phyloP scores from a whole-genome alignment of 2,888 invertebrate genomes.

The Cryptophagus acutangulus region DNA sequence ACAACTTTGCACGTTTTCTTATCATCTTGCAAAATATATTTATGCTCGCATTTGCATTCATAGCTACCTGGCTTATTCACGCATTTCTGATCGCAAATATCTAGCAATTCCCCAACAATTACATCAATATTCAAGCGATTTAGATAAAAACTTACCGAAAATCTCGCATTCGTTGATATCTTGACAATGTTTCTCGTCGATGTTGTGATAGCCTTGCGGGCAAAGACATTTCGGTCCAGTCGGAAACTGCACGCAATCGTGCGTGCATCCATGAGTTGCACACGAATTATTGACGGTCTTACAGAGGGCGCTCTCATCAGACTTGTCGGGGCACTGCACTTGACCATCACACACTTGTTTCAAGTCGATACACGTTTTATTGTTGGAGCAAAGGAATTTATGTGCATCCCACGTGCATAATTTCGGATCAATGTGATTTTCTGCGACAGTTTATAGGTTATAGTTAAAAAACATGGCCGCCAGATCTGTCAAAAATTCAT shows the following conservation, averaged over 20 bases:
- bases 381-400: conserved; percentile 53
- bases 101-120: conserved; percentile 22
- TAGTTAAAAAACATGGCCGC: neutral
- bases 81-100: conserved; percentile 66
- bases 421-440: conserved; percentile 36
- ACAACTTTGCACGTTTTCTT: conserved; percentile 53
- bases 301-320: conserved; percentile 56
- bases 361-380: conserved; percentile 52
- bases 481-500: too few relatives aligned
- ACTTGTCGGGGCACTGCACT: conserved; percentile 56
- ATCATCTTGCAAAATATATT: conserved; percentile 52
- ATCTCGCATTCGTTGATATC: conserved; percentile 63
- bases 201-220: conserved; percentile 44
- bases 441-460: conserved; percentile 26
- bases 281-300: conserved; percentile 28
- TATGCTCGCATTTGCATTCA: conserved; percentile 59
- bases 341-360: conserved; percentile 53
- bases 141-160: conserved; percentile 46
- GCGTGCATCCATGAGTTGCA: conserved; percentile 45
- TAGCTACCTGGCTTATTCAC: conserved; percentile 56
- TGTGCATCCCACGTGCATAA: conserved; percentile 50
- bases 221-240: conserved; percentile 58
- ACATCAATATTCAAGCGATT: neutral
- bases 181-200: conserved; percentile 48
- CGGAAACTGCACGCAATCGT: conserved; percentile 48